Conservation (phyloP, 2,797 vertebrate genomes). For the Threskiornis aethiopicus region DNA sequence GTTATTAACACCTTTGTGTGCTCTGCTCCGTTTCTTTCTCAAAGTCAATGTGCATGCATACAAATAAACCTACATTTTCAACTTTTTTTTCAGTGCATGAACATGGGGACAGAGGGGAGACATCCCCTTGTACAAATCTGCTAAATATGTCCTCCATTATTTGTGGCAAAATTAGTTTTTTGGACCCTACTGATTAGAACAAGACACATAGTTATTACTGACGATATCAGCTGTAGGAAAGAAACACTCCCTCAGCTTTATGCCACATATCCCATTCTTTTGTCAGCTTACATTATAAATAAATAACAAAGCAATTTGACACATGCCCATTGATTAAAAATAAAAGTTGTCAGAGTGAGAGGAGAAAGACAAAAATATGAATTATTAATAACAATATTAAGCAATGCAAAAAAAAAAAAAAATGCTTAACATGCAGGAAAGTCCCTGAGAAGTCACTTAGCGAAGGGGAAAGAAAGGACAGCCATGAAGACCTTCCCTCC, state of each 20-base stretch:
- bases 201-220: conserved; percentile 36
- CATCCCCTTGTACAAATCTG: not conserved
- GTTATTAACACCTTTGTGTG: not conserved
- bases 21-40: not conserved
- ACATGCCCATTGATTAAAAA: conserved; percentile 82
- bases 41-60: not conserved
- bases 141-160: conserved; percentile 22
- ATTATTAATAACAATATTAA: conserved; percentile 82
- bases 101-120: not conserved
- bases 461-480: conserved; percentile 69
- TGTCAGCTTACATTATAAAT: conserved; percentile 80
- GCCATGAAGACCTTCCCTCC: not conserved
- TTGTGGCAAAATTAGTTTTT: conserved; percentile 37
- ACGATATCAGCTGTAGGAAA: conserved; percentile 56
- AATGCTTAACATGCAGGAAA: conserved; percentile 74
- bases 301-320: conserved; percentile 82
- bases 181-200: conserved; percentile 15
- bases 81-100: not conserved
- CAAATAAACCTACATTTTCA: not conserved
- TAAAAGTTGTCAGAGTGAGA: conserved; percentile 81
- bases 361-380: conserved; percentile 79
- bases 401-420: conserved; percentile 71
- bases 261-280: conserved; percentile 70
- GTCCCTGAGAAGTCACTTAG: conserved; percentile 72
- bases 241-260: conserved; percentile 64